These are phyloP conservation scores for Zaprionus ghesquierei DNA, from an alignment of 1,140 invertebrate genomes.

Conservation along the genomic window DNA sequence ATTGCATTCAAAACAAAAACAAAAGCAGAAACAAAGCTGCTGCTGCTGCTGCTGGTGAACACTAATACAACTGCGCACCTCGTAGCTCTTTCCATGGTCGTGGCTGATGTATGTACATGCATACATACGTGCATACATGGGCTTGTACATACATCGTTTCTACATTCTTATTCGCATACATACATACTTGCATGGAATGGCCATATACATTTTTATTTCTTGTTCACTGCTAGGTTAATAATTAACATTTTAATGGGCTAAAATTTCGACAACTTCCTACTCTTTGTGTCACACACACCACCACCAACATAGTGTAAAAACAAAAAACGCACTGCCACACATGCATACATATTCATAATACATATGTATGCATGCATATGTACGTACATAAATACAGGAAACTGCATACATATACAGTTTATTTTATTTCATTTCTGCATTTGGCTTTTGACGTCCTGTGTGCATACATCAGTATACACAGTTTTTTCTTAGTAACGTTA, in stretches of 20 bases:
- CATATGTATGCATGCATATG: slow-evolving; percentile 34
- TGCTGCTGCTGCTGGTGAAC: slow-evolving; percentile 20
- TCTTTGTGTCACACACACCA: slow-evolving; percentile 32
- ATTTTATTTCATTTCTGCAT: slow-evolving; percentile 45
- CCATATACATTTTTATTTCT: slow-evolving; percentile 25
- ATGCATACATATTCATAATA: slow-evolving; percentile 37
- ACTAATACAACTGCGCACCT: slow-evolving; percentile 26
- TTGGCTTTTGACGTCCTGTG: slow-evolving; percentile 21
- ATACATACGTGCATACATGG: neutral
- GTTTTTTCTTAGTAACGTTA: slow-evolving; percentile 19
- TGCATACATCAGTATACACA: slow-evolving; percentile 28
- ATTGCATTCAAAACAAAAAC: slow-evolving; percentile 48
- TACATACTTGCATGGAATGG: slow-evolving; percentile 20
- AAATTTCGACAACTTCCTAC: slow-evolving; percentile 38
- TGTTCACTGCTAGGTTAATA: neutral
- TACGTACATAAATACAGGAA: slow-evolving; percentile 51
- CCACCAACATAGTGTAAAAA: slow-evolving; percentile 24
- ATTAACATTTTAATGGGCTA: slow-evolving; percentile 24
- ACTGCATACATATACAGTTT: slow-evolving; percentile 48
- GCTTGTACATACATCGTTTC: slow-evolving; percentile 27
- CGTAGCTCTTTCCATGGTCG: slow-evolving; percentile 30
- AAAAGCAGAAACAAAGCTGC: slow-evolving; percentile 47
- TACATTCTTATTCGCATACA: slow-evolving; percentile 25
- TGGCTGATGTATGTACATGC: slow-evolving; percentile 32
- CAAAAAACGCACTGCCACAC: slow-evolving; percentile 43